Evolutionary conservation across 2,888 invertebrate genomes (phyloP).

Genomic region (Synergus laeviventris): DNA sequence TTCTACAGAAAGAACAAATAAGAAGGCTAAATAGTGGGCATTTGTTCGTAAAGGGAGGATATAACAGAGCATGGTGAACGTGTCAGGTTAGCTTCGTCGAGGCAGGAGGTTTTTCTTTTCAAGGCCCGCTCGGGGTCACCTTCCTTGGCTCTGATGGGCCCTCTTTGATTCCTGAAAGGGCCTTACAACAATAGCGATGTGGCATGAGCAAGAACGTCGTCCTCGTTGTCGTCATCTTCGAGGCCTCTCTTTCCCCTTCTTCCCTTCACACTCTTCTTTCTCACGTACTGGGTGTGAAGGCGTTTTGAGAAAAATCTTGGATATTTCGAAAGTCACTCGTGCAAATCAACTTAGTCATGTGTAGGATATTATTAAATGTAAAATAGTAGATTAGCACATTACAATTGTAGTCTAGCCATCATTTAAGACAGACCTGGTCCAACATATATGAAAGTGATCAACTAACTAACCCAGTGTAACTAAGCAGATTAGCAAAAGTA

Average conservation of each 20-base stretch:
- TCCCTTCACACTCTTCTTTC: slow-evolving; percentile 44
- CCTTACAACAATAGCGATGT: slow-evolving; percentile 58
- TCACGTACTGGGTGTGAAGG: slow-evolving; percentile 53
- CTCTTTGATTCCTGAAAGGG: slow-evolving; percentile 63
- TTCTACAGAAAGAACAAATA: not conserved
- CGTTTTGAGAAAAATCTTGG: slow-evolving; percentile 47
- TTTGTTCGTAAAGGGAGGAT: slow-evolving; percentile 50
- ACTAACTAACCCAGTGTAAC: no score
- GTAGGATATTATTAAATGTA: not conserved
- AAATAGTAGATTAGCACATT: not conserved
- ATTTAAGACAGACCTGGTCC: not conserved
- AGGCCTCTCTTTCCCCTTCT: slow-evolving; percentile 45
- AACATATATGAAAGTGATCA: not conserved
- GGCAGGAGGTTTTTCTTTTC: slow-evolving; percentile 52
- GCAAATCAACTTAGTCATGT: not conserved
- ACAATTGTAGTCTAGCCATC: not conserved
- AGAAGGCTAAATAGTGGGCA: slow-evolving; percentile 25
- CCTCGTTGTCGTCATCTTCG: slow-evolving; percentile 43
- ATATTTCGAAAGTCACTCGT: slow-evolving; percentile 29
- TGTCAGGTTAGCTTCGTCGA: slow-evolving; percentile 54
- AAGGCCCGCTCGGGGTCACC: slow-evolving; percentile 58
- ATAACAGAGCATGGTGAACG: slow-evolving; percentile 52
- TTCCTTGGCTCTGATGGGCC: slow-evolving; percentile 57
- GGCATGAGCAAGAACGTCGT: slow-evolving; percentile 43
- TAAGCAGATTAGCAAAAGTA: slow-evolving; percentile 2